Evolutionary conservation across 2,113 vertebrate genomes (phyloP).

Genomic region (Mus pahari): DNA sequence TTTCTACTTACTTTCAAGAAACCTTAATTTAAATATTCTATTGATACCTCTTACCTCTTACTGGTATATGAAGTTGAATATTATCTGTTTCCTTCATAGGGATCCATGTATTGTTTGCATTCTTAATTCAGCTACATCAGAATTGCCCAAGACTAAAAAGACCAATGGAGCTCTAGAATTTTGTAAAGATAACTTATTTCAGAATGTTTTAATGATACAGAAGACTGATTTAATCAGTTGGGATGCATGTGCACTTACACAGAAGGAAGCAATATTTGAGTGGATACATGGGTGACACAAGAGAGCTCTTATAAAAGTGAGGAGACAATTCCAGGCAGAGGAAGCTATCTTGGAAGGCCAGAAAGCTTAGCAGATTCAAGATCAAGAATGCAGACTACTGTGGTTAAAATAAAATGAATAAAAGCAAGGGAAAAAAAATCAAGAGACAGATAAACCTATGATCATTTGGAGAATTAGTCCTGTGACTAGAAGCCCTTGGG

Average conservation of each 20-base stretch:
- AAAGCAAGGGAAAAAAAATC: not conserved
- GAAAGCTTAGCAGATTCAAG: not conserved
- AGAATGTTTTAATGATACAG: slow-evolving; percentile 45
- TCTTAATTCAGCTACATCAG: not conserved
- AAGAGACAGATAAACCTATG: not conserved
- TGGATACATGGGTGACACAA: not conserved
- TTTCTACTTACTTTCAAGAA: not conserved
- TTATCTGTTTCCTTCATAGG: not conserved
- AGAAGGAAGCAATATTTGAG: slow-evolving; percentile 32
- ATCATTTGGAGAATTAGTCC: not conserved
- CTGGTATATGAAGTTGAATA: not conserved
- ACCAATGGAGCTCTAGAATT: slow-evolving; percentile 27
- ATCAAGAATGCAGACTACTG: not conserved
- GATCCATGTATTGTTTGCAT: not conserved
- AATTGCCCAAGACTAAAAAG: not conserved
- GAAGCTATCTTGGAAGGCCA: not conserved
- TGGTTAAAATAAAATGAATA: slow-evolving; percentile 20
- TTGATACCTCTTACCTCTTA: not conserved
- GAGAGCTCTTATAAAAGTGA: not conserved
- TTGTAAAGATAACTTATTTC: slow-evolving; percentile 45
- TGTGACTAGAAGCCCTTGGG: not conserved
- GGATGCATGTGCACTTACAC: not conserved
- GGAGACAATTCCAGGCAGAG: not conserved
- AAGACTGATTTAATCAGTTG: not conserved
- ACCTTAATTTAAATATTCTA: slow-evolving; percentile 22